Percentiles rank a stretch among this genome's conserved stretches.
Conservation (phyloP, 2,888 invertebrate species). For the Mechanitis messenoides region DNA sequence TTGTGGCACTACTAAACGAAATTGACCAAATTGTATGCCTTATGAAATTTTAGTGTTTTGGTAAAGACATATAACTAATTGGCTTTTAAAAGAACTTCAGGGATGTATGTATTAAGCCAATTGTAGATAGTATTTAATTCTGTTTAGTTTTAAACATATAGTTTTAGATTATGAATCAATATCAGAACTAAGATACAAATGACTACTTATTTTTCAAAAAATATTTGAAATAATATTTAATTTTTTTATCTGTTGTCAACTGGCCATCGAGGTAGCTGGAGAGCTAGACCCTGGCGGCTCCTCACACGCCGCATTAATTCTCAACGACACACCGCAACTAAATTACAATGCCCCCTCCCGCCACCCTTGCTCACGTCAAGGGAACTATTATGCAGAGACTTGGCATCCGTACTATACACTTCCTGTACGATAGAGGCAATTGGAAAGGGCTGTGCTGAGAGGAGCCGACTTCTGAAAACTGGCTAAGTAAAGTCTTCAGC, state of each 20-base stretch:
- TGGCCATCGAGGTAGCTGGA: conserved; percentile 14
- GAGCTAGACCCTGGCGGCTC: conserved; percentile 7
- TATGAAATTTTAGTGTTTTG: conserved; percentile 9
- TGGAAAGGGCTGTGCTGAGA: conserved; percentile 19
- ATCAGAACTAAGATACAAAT: too few species aligned
- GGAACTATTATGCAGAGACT: conserved; percentile 40
- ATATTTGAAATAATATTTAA: conserved; percentile 8
- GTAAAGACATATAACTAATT: background rate
- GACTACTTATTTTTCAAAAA: too few species aligned
- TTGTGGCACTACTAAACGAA: conserved; percentile 3
- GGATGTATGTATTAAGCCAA: too few species aligned
- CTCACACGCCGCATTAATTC: conserved; percentile 39
- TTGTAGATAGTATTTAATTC: too few species aligned
- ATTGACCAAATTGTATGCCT: conserved; percentile 11
- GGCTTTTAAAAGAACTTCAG: background rate
- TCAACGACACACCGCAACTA: conserved; percentile 42
- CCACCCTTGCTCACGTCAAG: conserved; percentile 31
- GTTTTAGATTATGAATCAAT: too few species aligned
- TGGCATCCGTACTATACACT: conserved; percentile 30
- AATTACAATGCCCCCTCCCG: conserved; percentile 37
- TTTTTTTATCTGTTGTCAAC: conserved; percentile 27
- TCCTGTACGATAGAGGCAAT: conserved; percentile 23
- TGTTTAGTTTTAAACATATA: too few species aligned
- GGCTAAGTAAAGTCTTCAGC: conserved; percentile 7
- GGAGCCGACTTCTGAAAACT: conserved; percentile 22